These are phyloP conservation scores for Heliconius eleuchia DNA, from an alignment of 1,140 invertebrate species.

Conservation along the genomic window DNA sequence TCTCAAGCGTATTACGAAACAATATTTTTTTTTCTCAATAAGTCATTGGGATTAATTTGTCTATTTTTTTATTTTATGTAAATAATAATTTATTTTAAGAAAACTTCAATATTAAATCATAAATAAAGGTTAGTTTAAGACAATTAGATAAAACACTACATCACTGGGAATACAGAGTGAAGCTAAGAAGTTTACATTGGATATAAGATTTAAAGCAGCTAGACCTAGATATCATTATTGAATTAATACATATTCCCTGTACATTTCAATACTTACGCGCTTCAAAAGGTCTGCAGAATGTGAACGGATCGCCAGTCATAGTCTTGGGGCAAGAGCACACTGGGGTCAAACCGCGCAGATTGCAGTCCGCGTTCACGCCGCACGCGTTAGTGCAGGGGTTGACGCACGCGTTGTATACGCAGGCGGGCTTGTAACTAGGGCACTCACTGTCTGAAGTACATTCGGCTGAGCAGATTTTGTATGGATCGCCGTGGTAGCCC, in stretches of 20 bases:
- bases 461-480: constrained; percentile 87
- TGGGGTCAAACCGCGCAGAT: constrained; percentile 88
- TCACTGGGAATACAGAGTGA: too few species aligned
- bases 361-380: constrained; percentile 90
- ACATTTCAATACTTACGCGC: constrained; percentile 68
- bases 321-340: constrained; percentile 93
- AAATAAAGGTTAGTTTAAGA: background rate
- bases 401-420: constrained; percentile 89
- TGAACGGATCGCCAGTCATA: constrained; percentile 93
- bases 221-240: too few species aligned
- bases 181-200: too few species aligned
- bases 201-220: too few species aligned
- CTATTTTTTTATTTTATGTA: too few species aligned
- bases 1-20: background rate
- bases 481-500: constrained; percentile 89
- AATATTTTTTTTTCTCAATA: background rate
- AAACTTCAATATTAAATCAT: too few species aligned
- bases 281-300: constrained; percentile 89
- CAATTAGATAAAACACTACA: background rate
- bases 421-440: constrained; percentile 88
- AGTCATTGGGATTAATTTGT: too few species aligned
- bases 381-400: constrained; percentile 91
- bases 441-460: constrained; percentile 89
- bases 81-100: too few species aligned
- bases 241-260: background rate